phyloP scores from a whole-genome alignment of 2,888 invertebrate species.

The Tinea semifulvella region DNA sequence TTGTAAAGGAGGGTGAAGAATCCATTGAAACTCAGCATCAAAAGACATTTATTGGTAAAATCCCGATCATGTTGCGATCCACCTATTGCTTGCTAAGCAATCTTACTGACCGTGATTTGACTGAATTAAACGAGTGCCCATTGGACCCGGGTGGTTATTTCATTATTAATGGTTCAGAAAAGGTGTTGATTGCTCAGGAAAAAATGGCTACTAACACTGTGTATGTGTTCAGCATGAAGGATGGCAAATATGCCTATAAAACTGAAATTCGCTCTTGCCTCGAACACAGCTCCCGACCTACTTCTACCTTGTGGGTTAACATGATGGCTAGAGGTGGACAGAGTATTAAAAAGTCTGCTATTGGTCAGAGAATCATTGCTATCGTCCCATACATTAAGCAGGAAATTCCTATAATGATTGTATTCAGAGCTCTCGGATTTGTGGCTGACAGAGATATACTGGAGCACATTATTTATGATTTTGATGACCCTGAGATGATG shows the following conservation, averaged over 20 bases:
- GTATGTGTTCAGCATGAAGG: constrained; percentile 99
- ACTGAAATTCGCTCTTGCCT: constrained; percentile 92
- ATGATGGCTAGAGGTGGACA: constrained; percentile 99
- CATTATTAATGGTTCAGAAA: constrained; percentile 99
- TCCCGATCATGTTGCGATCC: constrained; percentile 98
- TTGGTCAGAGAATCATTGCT: constrained; percentile 97
- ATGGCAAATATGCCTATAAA: constrained; percentile 98
- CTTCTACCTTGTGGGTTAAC: constrained; percentile 98
- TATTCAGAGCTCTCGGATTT: constrained; percentile 98
- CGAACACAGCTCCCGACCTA: constrained; percentile 85
- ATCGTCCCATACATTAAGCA: constrained; percentile 99
- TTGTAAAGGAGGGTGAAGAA: constrained; percentile 89
- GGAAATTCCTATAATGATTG: constrained; percentile 99
- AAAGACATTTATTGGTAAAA: constrained; percentile 85
- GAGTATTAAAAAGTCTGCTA: constrained; percentile 97
- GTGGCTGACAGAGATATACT: constrained; percentile 99
- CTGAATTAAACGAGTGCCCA: constrained; percentile 99
- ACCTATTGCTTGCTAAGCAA: constrained; percentile 96
- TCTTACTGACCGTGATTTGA: constrained; percentile 97
- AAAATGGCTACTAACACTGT: constrained; percentile 99
- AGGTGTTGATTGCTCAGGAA: constrained; percentile 98
- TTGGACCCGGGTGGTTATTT: constrained; percentile 99
- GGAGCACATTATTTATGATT: constrained; percentile 99
- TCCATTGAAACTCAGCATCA: constrained; percentile 85
- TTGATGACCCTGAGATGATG: constrained; percentile 99